Evolutionary conservation across 2,797 vertebrate genomes (phyloP).

Genomic region (Schizopygopsis pylzovi): DNA sequence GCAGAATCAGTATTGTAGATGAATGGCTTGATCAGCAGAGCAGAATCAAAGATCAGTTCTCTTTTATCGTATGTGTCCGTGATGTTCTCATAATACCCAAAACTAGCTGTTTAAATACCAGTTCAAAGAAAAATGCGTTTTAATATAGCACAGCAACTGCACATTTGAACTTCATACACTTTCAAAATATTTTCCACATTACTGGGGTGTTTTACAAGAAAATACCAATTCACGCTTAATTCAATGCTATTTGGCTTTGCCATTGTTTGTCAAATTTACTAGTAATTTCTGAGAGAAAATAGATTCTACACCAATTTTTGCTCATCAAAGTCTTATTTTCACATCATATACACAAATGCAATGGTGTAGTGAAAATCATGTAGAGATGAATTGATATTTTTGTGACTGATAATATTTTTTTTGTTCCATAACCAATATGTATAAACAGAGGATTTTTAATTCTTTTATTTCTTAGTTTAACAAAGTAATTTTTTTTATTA

Average conservation of each 20-base stretch:
- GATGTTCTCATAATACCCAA: background rate
- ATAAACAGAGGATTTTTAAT: background rate
- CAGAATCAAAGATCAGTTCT: constrained; percentile 7
- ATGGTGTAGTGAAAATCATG: background rate
- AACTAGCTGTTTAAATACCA: background rate
- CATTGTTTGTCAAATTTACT: background rate
- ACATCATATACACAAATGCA: no score
- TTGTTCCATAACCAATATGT: background rate
- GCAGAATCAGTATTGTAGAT: background rate
- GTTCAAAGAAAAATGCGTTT: background rate
- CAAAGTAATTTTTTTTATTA: background rate
- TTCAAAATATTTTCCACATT: background rate
- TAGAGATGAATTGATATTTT: background rate
- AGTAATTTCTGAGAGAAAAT: background rate
- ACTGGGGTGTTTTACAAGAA: background rate
- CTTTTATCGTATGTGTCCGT: background rate
- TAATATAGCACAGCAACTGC: background rate
- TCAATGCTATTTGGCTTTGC: background rate
- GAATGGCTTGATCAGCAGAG: constrained; percentile 1
- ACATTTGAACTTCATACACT: background rate
- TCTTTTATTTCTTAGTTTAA: background rate
- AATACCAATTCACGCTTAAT: background rate
- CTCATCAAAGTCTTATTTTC: background rate
- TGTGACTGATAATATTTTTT: no score
- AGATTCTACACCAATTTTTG: background rate